These are phyloP conservation scores for Germaria angustata DNA, from an alignment of 2,888 invertebrate species.

Conservation along the genomic window DNA sequence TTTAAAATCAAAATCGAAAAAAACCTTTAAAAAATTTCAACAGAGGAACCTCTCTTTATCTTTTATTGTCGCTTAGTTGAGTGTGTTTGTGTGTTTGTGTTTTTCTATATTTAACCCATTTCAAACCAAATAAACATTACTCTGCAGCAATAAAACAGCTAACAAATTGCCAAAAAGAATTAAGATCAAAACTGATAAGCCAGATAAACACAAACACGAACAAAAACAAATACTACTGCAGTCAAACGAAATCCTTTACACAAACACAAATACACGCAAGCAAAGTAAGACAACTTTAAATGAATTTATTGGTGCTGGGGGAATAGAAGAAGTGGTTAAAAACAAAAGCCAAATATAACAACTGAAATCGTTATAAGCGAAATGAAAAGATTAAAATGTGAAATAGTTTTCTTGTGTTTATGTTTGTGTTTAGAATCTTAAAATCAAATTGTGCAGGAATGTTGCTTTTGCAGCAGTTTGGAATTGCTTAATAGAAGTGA, in stretches of 20 bases:
- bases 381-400: constrained; percentile 20
- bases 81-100: background rate
- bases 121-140: constrained; percentile 54
- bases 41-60: background rate
- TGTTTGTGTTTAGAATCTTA: background rate
- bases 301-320: constrained; percentile 62
- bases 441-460: constrained; percentile 18
- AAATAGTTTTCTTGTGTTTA: background rate
- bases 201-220: constrained; percentile 25
- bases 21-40: no score
- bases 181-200: constrained; percentile 65
- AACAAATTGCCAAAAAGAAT: constrained; percentile 66
- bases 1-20: constrained; percentile 8
- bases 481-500: background rate
- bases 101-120: constrained; percentile 59
- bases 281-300: constrained; percentile 34
- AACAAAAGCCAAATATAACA: constrained; percentile 6
- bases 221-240: constrained; percentile 33
- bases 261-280: background rate
- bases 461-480: background rate
- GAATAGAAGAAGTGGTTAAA: constrained; percentile 11
- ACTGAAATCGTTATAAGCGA: constrained; percentile 7
- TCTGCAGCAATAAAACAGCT: constrained; percentile 65
- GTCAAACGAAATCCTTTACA: background rate
- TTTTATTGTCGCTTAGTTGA: background rate